These are phyloP conservation scores for Chloropsis hardwickii DNA, from an alignment of 2,113 vertebrate genomes.

Conservation along the genomic window DNA sequence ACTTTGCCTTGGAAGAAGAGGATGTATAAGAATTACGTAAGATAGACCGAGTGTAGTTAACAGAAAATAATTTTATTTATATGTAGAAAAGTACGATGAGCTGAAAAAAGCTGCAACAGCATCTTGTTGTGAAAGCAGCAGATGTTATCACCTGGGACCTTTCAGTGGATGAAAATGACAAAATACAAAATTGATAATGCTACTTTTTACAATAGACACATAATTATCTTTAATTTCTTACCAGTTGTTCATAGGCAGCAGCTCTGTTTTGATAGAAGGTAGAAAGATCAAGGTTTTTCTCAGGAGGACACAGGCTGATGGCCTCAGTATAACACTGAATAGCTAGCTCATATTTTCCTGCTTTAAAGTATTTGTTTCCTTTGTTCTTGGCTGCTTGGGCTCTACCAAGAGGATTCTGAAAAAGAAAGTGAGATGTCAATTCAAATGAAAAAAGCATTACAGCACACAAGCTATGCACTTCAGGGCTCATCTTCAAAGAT, in stretches of 20 bases:
- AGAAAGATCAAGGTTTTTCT: slow-evolving; percentile 91
- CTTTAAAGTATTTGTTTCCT: slow-evolving; percentile 99
- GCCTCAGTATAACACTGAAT: slow-evolving; percentile 98
- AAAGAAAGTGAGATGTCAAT: not conserved
- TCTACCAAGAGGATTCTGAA: slow-evolving; percentile 89
- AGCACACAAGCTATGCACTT: not conserved
- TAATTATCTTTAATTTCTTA: slow-evolving; percentile 62
- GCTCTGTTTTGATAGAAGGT: slow-evolving; percentile 99
- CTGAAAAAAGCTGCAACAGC: not conserved
- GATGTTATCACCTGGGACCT: not conserved
- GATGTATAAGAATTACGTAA: not conserved
- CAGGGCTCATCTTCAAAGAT: not conserved
- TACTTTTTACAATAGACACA: not conserved
- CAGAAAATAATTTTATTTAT: not conserved
- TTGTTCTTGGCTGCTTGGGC: slow-evolving; percentile 97
- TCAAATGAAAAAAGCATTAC: not conserved
- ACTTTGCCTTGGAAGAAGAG: not conserved
- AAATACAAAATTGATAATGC: not conserved
- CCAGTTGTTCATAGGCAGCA: slow-evolving; percentile 95
- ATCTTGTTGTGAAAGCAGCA: not conserved
- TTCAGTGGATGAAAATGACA: not conserved
- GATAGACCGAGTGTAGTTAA: not conserved
- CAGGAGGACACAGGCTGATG: slow-evolving; percentile 88
- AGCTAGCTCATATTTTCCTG: slow-evolving; percentile 92
- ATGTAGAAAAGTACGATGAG: not conserved